phyloP scores from a whole-genome alignment of 2,113 vertebrate species.

The Mola mola region DNA sequence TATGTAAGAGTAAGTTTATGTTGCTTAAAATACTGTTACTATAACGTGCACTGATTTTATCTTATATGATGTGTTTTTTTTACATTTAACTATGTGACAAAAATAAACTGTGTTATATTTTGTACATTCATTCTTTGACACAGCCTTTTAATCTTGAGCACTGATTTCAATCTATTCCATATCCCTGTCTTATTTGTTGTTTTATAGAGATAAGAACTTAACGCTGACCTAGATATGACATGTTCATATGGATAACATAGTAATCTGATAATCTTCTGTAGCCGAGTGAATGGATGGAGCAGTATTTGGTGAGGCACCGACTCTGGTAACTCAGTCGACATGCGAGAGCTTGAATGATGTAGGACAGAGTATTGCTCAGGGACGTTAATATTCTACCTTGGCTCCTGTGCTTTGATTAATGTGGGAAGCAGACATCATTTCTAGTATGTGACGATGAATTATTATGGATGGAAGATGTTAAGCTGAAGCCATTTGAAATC shows the following conservation, averaged over 20 bases:
- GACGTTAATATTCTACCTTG: slow-evolving; percentile 1
- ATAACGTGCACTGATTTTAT: too few species aligned
- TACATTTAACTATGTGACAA: too few species aligned
- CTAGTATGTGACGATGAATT: background rate
- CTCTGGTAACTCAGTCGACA: slow-evolving; percentile 12
- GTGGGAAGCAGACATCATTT: background rate
- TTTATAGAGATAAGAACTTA: slow-evolving; percentile 21
- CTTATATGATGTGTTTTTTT: too few species aligned
- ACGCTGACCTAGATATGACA: slow-evolving; percentile 57
- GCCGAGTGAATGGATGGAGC: slow-evolving; percentile 16
- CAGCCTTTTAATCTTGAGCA: background rate
- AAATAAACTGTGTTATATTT: too few species aligned
- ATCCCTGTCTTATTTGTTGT: slow-evolving; percentile 19
- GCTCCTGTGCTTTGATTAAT: slow-evolving; percentile 9
- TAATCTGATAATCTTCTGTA: slow-evolving; percentile 60
- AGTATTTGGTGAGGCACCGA: slow-evolving; percentile 21
- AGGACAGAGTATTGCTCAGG: too few species aligned
- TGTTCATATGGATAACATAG: slow-evolving; percentile 33
- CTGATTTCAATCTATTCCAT: slow-evolving; percentile 29
- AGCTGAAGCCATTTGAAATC: background rate
- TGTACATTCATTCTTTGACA: background rate
- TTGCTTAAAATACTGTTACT: too few species aligned
- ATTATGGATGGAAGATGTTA: background rate
- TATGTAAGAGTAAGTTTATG: too few species aligned
- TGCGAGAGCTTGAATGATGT: slow-evolving; percentile 22